Conservation (phyloP, 2,888 invertebrate genomes). For the Steromphala cineraria region DNA sequence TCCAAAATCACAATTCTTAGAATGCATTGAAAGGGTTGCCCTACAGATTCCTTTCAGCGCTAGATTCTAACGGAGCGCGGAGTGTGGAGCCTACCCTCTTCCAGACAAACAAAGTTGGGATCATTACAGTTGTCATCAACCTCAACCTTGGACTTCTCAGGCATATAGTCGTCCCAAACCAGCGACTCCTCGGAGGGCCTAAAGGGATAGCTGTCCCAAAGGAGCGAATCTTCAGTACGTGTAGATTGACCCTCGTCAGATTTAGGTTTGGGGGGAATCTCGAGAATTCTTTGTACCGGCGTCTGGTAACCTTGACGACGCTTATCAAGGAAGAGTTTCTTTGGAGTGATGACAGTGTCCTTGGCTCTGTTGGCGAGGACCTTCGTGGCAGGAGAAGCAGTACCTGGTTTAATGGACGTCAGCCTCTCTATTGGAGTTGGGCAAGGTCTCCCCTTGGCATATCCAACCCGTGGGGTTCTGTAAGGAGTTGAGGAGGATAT, state of each 20-base stretch:
- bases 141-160: not conserved
- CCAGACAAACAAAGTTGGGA: not conserved
- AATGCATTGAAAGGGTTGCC: too few relatives aligned
- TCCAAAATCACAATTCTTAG: too few relatives aligned
- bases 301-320: not conserved
- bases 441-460: not conserved
- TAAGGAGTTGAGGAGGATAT: not conserved
- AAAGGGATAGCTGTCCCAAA: not conserved
- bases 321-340: not conserved
- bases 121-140: not conserved
- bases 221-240: not conserved
- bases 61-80: too few relatives aligned
- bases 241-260: not conserved
- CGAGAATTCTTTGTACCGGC: not conserved
- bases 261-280: not conserved
- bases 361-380: not conserved
- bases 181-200: not conserved
- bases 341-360: not conserved
- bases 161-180: not conserved
- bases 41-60: too few relatives aligned
- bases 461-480: not conserved
- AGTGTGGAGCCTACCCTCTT: not conserved
- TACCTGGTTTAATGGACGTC: not conserved
- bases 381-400: not conserved
- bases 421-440: not conserved